Percentiles rank a stretch among this genome's conserved stretches.
Conservation (phyloP, 2,797 vertebrate genomes). For the Manis crassicaudata region DNA sequence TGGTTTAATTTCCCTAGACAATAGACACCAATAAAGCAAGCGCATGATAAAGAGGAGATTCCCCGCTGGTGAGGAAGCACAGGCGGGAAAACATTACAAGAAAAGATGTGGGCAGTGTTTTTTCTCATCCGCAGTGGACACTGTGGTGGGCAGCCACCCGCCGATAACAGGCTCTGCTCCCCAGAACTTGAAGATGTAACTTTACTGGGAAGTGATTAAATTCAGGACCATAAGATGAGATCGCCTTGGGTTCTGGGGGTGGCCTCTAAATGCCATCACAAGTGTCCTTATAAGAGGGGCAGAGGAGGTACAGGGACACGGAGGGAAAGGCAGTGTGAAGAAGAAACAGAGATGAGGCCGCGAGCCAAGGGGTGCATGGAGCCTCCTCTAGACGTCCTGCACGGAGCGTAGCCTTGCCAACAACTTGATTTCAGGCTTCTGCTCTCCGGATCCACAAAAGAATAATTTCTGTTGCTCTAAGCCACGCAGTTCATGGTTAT, state of each 20-base stretch:
- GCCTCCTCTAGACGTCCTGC: accelerated
- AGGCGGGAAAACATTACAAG: background rate
- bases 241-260: background rate
- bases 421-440: background rate
- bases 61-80: background rate
- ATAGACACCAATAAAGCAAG: background rate
- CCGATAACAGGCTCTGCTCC: background rate
- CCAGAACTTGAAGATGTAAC: background rate
- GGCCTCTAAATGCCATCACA: background rate
- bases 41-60: background rate
- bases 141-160: background rate
- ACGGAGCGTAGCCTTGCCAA: background rate
- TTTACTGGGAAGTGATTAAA: background rate
- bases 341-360: background rate
- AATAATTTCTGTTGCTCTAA: background rate
- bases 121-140: background rate
- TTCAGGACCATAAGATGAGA: background rate
- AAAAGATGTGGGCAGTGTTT: background rate
- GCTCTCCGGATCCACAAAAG: background rate
- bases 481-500: too few species aligned
- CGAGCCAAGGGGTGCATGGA: background rate
- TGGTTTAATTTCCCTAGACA: background rate
- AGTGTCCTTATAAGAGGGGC: background rate
- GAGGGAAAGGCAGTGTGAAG: background rate
- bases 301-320: background rate